Conservation (phyloP, 2,113 vertebrate genomes). For the Brevimyrus niger region DNA sequence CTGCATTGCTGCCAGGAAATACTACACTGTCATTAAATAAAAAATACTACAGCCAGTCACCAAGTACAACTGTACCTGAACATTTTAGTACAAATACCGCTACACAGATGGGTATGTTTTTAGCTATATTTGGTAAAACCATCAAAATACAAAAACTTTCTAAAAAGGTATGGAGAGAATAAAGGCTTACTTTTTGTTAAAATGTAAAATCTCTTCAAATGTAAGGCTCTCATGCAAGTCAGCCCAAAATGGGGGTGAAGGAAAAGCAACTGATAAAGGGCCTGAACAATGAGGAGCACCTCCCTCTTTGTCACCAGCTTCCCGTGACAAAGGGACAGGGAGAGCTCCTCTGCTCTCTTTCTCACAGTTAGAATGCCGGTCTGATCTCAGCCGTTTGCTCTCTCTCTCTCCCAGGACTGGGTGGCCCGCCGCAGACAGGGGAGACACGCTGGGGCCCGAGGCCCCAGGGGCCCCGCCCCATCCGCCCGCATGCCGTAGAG, state of each 20-base stretch:
- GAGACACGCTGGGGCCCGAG: not conserved
- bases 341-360: not conserved
- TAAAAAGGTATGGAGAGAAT: not conserved
- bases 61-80: not conserved
- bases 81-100: not conserved
- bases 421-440: not conserved
- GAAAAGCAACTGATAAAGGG: conserved; percentile 6
- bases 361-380: not conserved
- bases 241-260: not conserved
- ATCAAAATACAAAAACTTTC: not conserved
- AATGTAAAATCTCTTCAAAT: not conserved
- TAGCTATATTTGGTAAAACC: not conserved
- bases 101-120: not conserved
- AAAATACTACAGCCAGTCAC: not conserved
- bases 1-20: not conserved
- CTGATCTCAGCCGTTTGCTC: not conserved
- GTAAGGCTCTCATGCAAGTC: not conserved
- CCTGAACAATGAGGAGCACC: not conserved
- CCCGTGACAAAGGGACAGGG: not conserved
- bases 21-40: not conserved
- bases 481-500: conserved; percentile 17
- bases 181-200: not conserved
- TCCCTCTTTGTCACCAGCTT: not conserved
- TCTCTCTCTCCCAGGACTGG: not conserved
- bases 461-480: not conserved